A percentile compares a stretch with the other conserved stretches of the same genome.
Conservation (phyloP, 2,888 invertebrate genomes). For the Drosophila algonquin region DNA sequence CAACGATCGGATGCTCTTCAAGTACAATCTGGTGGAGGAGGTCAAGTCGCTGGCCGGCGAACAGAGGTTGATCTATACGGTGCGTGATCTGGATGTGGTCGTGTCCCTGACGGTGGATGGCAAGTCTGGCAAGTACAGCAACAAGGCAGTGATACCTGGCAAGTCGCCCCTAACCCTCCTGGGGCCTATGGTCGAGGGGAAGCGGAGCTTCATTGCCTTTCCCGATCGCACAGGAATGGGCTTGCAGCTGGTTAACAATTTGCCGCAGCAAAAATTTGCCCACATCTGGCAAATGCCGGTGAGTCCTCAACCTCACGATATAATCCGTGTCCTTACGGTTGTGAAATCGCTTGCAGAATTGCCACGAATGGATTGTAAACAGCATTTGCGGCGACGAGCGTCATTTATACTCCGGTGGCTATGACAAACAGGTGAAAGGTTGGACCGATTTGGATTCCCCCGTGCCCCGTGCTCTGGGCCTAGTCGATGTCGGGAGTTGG, state of each 20-base stretch:
- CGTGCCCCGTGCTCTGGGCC: constrained; percentile 72
- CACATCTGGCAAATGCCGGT: constrained; percentile 76
- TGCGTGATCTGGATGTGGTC: constrained; percentile 82
- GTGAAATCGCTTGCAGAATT: constrained; percentile 65
- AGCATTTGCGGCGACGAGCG: constrained; percentile 78
- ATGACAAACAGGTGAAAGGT: constrained; percentile 83
- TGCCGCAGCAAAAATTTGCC: constrained; percentile 72
- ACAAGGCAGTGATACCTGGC: constrained; percentile 81
- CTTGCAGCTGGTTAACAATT: constrained; percentile 75
- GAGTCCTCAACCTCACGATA: background rate
- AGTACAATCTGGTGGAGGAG: constrained; percentile 83
- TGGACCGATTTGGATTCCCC: constrained; percentile 76
- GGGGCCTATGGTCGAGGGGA: constrained; percentile 76
- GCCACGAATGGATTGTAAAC: constrained; percentile 83
- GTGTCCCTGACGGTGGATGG: constrained; percentile 78
- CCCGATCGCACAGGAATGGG: constrained; percentile 83
- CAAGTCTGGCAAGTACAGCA: constrained; percentile 82
- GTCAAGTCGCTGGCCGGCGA: constrained; percentile 83
- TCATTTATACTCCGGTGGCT: constrained; percentile 81
- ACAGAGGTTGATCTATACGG: constrained; percentile 81
- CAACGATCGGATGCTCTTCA: constrained; percentile 83
- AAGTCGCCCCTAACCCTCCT: constrained; percentile 81
- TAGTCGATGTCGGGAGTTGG: constrained; percentile 79
- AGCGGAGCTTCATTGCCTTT: constrained; percentile 79
- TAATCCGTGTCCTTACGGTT: background rate